Evolutionary conservation across 2,888 invertebrate species (phyloP), one percentile per base, ranked within the genome.

Genomic region (Cephonodes hylas): DNA sequence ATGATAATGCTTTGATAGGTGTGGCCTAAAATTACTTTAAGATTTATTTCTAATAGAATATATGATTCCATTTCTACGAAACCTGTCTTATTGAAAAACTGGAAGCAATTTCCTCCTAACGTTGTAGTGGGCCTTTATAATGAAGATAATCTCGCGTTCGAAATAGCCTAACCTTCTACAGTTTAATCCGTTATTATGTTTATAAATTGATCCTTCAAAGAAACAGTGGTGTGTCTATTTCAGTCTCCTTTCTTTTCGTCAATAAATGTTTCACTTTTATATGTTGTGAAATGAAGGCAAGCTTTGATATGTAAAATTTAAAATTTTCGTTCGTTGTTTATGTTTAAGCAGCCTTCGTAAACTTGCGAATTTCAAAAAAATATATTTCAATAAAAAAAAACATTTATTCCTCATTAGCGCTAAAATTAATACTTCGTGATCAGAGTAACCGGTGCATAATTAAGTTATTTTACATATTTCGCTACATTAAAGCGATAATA

Each of bases 1-100:
- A 78, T 74, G 73, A 72, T 79, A 77, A 77, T 76, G 76, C 27
- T 62, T 64, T 73, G 70, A 76, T 76, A 78, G 82, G 83, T 83
- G 83, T 82, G 84, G 80, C 81, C 77, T 66, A 63, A 67, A 77
- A 78, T 79, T 75, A 81, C 73, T 63, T 63, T 59, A 60, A 74
- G 73, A 79, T 82, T 80, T 81, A 80, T 80, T 72, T 71, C 69
- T 63, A 64, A 68, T 62, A 46, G 53, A 62, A 62, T 58, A 46
- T 38, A 45, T 48, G 61, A 38, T 66, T 67, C 67, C 68, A 38
- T 68, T 66, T 72, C 66, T 42, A 46, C 45, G 59, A 58, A 61
- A 68, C 66, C 64, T 66, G 71, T 66, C 68, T 64, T 72, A 73
- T 75, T 70, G 69, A 73, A 69, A 27, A 64, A 63, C 63, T 69